Percentiles rank a stretch among this genome's conserved stretches.
phyloP scores from a whole-genome alignment of 1,140 invertebrate genomes.

The Drosophila arawakana region DNA sequence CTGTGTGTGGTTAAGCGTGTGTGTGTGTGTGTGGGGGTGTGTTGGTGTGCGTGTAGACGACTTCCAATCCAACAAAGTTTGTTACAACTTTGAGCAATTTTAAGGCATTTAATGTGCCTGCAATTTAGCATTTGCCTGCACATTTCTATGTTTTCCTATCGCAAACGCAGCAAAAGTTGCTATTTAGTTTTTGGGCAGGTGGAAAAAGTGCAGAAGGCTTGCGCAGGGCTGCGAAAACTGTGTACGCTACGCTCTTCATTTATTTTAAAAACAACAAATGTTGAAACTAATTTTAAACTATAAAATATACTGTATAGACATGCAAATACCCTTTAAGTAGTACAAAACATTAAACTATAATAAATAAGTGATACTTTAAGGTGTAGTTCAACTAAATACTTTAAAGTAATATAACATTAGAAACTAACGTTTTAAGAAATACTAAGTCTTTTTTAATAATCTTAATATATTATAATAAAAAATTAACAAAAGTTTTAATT shows the following conservation, averaged over 20 bases:
- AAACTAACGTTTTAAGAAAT: too few species aligned
- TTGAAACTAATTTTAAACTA: background rate
- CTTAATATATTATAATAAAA: background rate
- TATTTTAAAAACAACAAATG: conserved; percentile 3
- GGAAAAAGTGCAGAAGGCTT: background rate
- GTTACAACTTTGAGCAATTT: conserved; percentile 63
- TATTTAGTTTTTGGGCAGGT: background rate
- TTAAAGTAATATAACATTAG: too few species aligned
- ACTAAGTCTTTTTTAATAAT: too few species aligned
- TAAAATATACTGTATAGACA: background rate
- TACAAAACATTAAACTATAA: background rate
- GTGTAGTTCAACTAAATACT: too few species aligned
- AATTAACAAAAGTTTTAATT: background rate
- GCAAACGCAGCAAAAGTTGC: conserved; percentile 9
- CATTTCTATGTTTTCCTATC: background rate
- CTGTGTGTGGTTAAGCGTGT: background rate
- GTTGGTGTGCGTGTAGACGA: conserved; percentile 1
- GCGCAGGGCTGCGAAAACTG: too few species aligned
- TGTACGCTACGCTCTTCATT: background rate
- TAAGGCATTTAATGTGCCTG: conserved; percentile 29
- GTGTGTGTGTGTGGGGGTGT: conserved; percentile 20
- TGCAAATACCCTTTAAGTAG: background rate
- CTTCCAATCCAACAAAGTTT: conserved; percentile 43
- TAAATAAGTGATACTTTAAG: background rate
- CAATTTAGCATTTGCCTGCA: conserved; percentile 9